phyloP scores from a whole-genome alignment of 2,797 vertebrate species.

The Coranthus polyacanthus region DNA sequence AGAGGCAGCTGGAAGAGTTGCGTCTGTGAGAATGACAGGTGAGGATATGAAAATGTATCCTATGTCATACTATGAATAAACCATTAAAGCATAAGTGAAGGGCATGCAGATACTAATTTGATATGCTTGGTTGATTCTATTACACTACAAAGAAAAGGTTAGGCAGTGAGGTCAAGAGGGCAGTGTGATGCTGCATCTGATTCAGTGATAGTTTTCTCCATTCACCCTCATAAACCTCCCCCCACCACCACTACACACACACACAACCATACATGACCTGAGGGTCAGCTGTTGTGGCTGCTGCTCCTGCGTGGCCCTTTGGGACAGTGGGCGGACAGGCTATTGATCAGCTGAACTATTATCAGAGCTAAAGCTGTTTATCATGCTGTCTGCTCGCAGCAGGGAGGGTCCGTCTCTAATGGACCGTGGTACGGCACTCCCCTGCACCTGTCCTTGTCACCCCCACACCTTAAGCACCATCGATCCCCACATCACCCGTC shows the following conservation, averaged over 20 bases:
- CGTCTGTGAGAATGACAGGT: constrained; percentile 42
- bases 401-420: constrained; percentile 82
- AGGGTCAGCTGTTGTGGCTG: constrained; percentile 73
- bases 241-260: constrained; percentile 13
- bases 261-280: constrained; percentile 48
- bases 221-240: constrained; percentile 4
- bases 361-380: constrained; percentile 85
- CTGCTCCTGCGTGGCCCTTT: constrained; percentile 59
- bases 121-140: constrained; percentile 78
- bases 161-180: constrained; percentile 72
- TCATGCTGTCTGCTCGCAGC: constrained; percentile 82
- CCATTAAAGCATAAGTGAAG: constrained; percentile 76
- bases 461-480: constrained; percentile 79
- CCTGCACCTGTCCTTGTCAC: constrained; percentile 82
- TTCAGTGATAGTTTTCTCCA: constrained; percentile 66
- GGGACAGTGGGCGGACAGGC: constrained; percentile 72
- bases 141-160: constrained; percentile 73
- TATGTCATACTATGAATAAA: constrained; percentile 72
- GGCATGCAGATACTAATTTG: constrained; percentile 77
- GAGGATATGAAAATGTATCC: constrained; percentile 62
- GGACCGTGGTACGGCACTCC: constrained; percentile 72
- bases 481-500: constrained; percentile 74
- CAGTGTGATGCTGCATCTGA: constrained; percentile 65
- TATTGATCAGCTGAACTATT: constrained; percentile 87
- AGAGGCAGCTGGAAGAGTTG: constrained; percentile 40